Conservation (phyloP, 2,113 vertebrate species). For the Spilogale gracilis region DNA sequence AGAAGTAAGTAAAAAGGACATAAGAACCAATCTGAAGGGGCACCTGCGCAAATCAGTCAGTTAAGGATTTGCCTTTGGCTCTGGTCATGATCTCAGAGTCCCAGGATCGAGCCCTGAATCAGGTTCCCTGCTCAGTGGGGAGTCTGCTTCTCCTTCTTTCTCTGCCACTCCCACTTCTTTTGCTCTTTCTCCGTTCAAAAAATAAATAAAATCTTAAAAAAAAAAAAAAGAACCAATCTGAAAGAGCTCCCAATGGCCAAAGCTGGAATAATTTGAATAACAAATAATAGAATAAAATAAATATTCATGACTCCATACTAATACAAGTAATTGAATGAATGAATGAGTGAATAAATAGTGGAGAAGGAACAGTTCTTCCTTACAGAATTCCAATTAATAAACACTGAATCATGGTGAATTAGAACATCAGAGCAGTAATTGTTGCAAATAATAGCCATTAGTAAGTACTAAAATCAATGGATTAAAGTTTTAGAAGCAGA, state of each 20-base stretch:
- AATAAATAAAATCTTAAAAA: too few relatives aligned
- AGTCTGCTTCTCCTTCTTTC: too few relatives aligned
- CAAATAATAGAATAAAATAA: conserved; percentile 24
- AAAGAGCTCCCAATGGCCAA: background rate
- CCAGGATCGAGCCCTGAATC: too few relatives aligned
- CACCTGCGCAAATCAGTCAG: too few relatives aligned
- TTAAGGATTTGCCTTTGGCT: too few relatives aligned
- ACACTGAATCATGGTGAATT: background rate
- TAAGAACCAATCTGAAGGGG: background rate
- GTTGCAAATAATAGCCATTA: background rate
- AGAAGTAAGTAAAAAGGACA: background rate
- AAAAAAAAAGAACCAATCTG: background rate
- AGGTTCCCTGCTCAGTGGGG: too few relatives aligned
- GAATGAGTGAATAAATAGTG: background rate
- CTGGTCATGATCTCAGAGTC: too few relatives aligned
- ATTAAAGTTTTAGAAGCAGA: background rate
- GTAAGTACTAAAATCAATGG: background rate
- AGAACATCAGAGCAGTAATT: background rate
- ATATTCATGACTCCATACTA: background rate
- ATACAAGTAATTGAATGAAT: background rate
- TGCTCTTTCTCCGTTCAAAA: too few relatives aligned
- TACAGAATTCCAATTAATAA: conserved; percentile 20
- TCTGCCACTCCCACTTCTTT: too few relatives aligned
- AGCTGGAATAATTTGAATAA: background rate
- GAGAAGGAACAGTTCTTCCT: background rate